These are phyloP conservation scores for Lamellibrachia luymesi DNA, from an alignment of 1,140 invertebrate genomes.

Conservation along the genomic window DNA sequence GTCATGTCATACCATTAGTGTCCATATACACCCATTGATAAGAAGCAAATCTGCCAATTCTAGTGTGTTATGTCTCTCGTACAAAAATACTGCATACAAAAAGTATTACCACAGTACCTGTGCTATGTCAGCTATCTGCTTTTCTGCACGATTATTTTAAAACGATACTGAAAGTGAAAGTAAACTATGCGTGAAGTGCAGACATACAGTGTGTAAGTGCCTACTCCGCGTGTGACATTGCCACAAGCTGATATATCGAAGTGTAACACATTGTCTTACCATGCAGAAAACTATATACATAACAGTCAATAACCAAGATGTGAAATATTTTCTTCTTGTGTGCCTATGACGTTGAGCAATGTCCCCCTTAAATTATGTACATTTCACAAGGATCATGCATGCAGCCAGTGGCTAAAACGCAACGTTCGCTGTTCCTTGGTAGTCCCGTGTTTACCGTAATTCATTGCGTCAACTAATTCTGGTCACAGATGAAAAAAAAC, in stretches of 20 bases:
- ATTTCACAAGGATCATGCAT: neutral
- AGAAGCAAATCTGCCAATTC: neutral
- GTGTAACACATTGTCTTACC: neutral
- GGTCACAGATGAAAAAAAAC: neutral
- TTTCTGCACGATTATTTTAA: neutral
- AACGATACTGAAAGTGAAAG: neutral
- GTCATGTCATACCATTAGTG: neutral
- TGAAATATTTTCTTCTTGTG: neutral
- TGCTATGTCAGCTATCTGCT: neutral
- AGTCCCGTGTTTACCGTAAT: neutral
- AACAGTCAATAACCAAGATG: neutral
- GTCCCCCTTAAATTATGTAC: neutral
- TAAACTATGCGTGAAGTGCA: neutral
- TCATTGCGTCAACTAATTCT: neutral
- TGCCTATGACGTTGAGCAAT: neutral
- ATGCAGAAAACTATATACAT: neutral
- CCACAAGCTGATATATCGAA: neutral
- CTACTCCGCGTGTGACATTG: neutral
- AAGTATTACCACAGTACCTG: neutral
- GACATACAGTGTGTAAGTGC: neutral
- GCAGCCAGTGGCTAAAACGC: neutral
- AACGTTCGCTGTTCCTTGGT: neutral
- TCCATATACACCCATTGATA: neutral
- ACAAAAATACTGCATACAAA: conserved; percentile 1
- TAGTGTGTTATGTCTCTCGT: neutral